phyloP scores from a whole-genome alignment of 2,888 invertebrate genomes.

The Lasioglossum malachurum region DNA sequence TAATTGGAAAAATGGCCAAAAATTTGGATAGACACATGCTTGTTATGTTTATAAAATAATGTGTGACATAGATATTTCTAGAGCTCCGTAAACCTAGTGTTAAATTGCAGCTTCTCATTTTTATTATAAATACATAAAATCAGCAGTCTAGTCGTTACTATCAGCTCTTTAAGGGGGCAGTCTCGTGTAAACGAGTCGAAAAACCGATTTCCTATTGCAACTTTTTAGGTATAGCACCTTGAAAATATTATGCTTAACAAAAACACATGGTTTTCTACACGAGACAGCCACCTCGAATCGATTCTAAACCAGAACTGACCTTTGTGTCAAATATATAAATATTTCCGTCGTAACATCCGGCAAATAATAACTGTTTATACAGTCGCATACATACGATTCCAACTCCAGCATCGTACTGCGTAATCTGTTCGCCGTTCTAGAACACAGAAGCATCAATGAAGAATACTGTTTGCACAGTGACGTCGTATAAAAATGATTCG shows the following conservation, averaged over 20 bases:
- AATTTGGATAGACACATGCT: too few relatives aligned
- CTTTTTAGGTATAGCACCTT: too few relatives aligned
- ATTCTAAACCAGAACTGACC: constrained; percentile 64
- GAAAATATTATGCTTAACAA: too few relatives aligned
- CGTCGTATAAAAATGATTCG: background rate
- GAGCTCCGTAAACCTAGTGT: too few relatives aligned
- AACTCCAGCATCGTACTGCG: constrained; percentile 88
- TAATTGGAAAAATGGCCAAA: too few relatives aligned
- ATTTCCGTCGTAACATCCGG: constrained; percentile 92
- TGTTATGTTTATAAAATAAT: too few relatives aligned
- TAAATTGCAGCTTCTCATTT: background rate
- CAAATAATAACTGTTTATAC: constrained; percentile 88
- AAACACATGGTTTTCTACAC: background rate
- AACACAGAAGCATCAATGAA: constrained; percentile 60
- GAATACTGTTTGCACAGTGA: background rate
- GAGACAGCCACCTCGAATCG: background rate
- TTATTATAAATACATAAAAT: background rate
- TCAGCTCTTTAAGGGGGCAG: background rate
- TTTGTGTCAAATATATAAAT: constrained; percentile 89
- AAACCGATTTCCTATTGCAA: too few relatives aligned
- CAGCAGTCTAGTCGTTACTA: background rate
- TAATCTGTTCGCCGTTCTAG: constrained; percentile 88
- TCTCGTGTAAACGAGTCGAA: too few relatives aligned
- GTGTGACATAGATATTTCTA: too few relatives aligned
- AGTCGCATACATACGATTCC: constrained; percentile 91